phyloP scores from a whole-genome alignment of 1,140 invertebrate species.

The Ladona fulva region DNA sequence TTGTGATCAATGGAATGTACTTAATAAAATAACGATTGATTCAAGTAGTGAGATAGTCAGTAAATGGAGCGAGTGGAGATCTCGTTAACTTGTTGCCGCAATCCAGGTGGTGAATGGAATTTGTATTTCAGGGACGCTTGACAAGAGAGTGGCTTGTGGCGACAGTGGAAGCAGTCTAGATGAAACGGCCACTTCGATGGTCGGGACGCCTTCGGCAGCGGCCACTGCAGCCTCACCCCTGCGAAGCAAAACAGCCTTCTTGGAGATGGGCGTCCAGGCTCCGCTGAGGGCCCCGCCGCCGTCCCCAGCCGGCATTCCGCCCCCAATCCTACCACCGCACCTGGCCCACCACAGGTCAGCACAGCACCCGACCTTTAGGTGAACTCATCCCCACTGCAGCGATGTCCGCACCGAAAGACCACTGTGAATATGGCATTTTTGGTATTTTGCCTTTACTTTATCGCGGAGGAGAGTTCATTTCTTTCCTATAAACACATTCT shows the following conservation, averaged over 20 bases:
- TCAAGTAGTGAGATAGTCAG: too few species aligned
- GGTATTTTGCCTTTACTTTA: too few species aligned
- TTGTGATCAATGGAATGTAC: too few species aligned
- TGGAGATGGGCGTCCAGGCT: constrained; percentile 20
- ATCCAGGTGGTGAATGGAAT: too few species aligned
- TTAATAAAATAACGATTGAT: too few species aligned
- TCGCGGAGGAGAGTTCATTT: too few species aligned
- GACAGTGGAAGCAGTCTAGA: constrained; percentile 45
- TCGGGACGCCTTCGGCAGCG: constrained; percentile 28
- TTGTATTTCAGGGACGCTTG: constrained; percentile 55
- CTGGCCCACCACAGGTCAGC: constrained; percentile 36
- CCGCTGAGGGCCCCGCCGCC: neutral
- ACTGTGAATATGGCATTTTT: constrained; percentile 1
- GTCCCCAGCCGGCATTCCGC: constrained; percentile 39
- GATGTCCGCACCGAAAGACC: neutral
- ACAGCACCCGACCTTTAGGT: constrained; percentile 31
- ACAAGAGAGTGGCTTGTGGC: constrained; percentile 49
- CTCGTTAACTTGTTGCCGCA: too few species aligned
- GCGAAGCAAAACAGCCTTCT: constrained; percentile 28
- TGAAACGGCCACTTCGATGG: constrained; percentile 54
- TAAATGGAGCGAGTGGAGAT: too few species aligned
- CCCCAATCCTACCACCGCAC: constrained; percentile 36
- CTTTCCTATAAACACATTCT: too few species aligned
- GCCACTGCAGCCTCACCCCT: constrained; percentile 35
- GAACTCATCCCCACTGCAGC: neutral